Conservation (phyloP, 2,113 vertebrate species). For the Illadopsis cleaveri region DNA sequence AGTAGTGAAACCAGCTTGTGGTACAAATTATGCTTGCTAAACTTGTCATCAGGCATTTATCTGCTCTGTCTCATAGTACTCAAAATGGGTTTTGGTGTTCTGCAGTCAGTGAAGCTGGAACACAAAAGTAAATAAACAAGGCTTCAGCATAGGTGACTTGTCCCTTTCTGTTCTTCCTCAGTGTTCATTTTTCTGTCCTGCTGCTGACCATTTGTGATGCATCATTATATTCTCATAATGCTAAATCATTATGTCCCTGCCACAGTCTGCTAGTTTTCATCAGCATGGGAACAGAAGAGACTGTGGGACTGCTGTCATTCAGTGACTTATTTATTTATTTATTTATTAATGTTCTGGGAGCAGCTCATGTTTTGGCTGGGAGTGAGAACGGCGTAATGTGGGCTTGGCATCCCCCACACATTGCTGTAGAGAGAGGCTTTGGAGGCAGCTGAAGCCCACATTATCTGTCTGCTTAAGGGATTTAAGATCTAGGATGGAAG, state of each 20-base stretch:
- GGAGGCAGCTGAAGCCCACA: background rate
- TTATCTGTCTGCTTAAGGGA: background rate
- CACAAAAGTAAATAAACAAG: background rate
- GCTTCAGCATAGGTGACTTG: background rate
- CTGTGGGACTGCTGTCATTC: background rate
- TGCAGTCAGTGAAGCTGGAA: background rate
- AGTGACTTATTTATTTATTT: background rate
- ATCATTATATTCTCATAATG: background rate
- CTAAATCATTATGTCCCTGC: background rate
- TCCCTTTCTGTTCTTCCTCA: background rate
- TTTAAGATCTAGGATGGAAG: background rate
- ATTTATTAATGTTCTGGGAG: background rate
- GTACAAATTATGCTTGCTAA: background rate
- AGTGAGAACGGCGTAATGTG: background rate
- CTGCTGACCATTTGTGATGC: background rate
- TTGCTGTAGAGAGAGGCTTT: background rate
- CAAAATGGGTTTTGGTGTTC: background rate
- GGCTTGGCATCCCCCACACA: accelerated
- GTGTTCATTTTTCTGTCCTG: background rate
- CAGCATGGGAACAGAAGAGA: background rate
- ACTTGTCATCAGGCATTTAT: background rate
- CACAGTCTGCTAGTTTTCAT: background rate
- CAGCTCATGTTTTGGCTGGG: accelerated
- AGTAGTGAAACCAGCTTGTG: background rate
- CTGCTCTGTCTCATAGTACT: background rate